Evolutionary conservation across 2,113 vertebrate genomes (phyloP), one percentile per base, ranked within the genome.

Genomic region (Chinchilla lanigera): DNA sequence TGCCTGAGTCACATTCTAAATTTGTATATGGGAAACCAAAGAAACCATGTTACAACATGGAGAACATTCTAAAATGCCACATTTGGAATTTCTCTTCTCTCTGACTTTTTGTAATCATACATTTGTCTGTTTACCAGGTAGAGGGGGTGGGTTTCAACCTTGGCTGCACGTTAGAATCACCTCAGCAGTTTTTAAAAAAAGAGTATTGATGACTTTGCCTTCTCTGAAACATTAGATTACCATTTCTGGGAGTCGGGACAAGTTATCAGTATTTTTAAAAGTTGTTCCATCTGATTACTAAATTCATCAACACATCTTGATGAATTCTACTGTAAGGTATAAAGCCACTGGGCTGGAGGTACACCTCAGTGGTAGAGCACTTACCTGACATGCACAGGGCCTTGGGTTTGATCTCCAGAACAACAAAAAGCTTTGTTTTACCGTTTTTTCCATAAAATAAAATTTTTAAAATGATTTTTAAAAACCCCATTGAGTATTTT

Each of bases 21-120:
- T 44, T 93, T 96, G 87, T 92, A 60, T 60, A 20, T 88, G 56
- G 52, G 78, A 78, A 93, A 71, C 22, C 44, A 89, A 60, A 93
- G 75, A 50, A 60, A 86, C 12, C 22, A 41, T 87, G 50, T 73
- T 41, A 84, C n/a, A 13, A 86, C 24, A 73, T 20, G 24, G 71
- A n/a, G 19, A 85, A 77, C 41, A 50, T 94, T 96, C 33, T 84
- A 54, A 83, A 95, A 86, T 41, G 30, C 52, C 61, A 52, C 58
- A 41, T n/a, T 86, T 60, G 56, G 41, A 88, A 54, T 81, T 77
- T 95, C 69, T 94, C 54, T 84, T 90, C 44, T 71, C 35, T 35
- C 26, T 7, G 69, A 24, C 35, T 44, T 75, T 81, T 44, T 89
- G 88, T 94, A 73, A 61, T 90, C 38, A 54, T 75, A 75, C 80